Evolutionary conservation across 2,888 invertebrate genomes (phyloP), one percentile per base, ranked within the genome.

Genomic region (Archaeoteleia sp.): DNA sequence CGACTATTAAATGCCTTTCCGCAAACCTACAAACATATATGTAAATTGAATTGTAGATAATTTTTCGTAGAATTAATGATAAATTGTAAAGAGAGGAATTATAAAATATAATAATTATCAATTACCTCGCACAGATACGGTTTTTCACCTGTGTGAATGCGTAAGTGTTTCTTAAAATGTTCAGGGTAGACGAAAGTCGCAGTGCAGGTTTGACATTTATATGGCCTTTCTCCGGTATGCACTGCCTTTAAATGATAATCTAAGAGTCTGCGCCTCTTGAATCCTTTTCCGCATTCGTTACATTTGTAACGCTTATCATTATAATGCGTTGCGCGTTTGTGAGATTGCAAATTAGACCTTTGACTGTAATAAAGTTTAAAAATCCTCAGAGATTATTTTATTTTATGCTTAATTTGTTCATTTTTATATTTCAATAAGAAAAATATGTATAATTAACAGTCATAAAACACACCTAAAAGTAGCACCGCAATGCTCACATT

Each of bases 111-210:
- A 29, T 10, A 9, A 25, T 7, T 51, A 1, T 13, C 1, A 32
- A 35, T 34, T 73, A 91, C 92, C 87, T 92, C 91, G 69, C 94
- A 94, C 0, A 88, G 85, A 73, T 89, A 94, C 0, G 93, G 93
- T 63, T 93, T 91, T 60, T 91, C 91, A 0, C 93, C 93, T 9
- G 91, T 92, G 78, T 95, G 95, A 77, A 93, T 93, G 0, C 92
- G 86, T 63, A 91, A 86, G 76, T 95, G 95, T 71, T 93, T 93
- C 86, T 93, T 93, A 78, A 91, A 92, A 76, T 93, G 94, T 78
- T 93, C 93, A 0, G 93, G 93, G 81, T 94, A 94, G 25, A 93
- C 93, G 84, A 95, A 95, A 0, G 92, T 91, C 0, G 94, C 91
- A n/a, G 87, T 87, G 75, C 95, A 95, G 0, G 90, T 86, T 0